Evolutionary conservation across 2,797 vertebrate genomes (phyloP).

Genomic region (Rousettus madagascariensis): DNA sequence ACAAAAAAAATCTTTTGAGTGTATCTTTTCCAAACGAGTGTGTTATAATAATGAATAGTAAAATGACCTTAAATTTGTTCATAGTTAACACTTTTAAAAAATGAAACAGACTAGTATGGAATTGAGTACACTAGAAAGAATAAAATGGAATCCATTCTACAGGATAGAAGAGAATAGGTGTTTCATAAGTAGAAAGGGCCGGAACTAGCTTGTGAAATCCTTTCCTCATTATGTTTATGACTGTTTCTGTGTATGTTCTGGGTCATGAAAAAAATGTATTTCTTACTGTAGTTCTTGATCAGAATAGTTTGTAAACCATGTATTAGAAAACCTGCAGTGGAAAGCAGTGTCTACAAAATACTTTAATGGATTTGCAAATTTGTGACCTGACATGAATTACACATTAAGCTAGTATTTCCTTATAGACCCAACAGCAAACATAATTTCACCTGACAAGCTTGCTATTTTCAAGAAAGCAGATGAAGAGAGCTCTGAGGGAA

Average conservation of each 20-base stretch:
- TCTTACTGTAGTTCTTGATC: background rate
- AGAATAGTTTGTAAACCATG: background rate
- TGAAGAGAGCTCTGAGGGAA: background rate
- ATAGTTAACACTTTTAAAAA: background rate
- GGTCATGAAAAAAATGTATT: background rate
- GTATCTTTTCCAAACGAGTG: background rate
- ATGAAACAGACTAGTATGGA: background rate
- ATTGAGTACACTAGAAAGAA: background rate
- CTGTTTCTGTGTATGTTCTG: background rate
- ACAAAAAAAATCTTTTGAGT: background rate
- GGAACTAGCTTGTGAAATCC: background rate
- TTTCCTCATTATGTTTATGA: background rate
- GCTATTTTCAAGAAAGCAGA: background rate
- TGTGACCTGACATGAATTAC: background rate
- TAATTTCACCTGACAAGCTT: background rate
- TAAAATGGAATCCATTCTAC: background rate
- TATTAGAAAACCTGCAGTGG: background rate
- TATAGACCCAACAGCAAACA: background rate
- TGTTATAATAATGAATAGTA: background rate
- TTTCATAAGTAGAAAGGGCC: background rate
- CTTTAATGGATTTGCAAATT: background rate
- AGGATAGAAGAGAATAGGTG: background rate
- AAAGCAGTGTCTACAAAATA: background rate
- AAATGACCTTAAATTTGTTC: background rate
- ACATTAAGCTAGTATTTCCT: background rate